These are phyloP conservation scores for Arnoldichthys spilopterus DNA, from an alignment of 2,797 vertebrate genomes.

Conservation along the genomic window DNA sequence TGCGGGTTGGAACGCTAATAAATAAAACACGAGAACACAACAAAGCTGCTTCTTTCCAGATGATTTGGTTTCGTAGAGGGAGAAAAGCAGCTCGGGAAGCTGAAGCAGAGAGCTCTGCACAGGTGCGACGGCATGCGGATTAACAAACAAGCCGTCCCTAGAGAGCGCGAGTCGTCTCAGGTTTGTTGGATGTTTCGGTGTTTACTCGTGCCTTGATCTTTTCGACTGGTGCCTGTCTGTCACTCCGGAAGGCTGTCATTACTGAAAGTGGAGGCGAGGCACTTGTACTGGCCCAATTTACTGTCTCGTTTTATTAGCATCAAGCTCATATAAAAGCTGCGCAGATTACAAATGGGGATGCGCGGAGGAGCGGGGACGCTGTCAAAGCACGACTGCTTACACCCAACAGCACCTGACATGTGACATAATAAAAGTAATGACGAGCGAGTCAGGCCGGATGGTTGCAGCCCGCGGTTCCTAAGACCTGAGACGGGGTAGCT, in stretches of 20 bases:
- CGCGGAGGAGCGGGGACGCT: conserved; percentile 20
- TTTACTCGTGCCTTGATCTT: conserved; percentile 44
- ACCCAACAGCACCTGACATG: conserved; percentile 37
- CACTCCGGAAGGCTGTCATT: conserved; percentile 29
- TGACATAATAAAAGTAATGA: conserved; percentile 39
- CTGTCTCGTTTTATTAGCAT: conserved; percentile 43
- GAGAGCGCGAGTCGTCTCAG: conserved; percentile 39
- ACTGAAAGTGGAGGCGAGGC: conserved; percentile 33
- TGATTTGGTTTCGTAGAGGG: conserved; percentile 40
- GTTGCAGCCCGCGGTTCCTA: background rate
- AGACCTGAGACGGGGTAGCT: background rate
- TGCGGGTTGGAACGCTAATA: conserved; percentile 35
- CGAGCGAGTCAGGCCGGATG: background rate
- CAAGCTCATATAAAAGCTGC: conserved; percentile 42
- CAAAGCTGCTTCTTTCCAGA: conserved; percentile 48
- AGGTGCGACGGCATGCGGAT: conserved; percentile 34
- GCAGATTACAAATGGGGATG: conserved; percentile 38
- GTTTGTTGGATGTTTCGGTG: conserved; percentile 44
- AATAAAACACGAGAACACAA: conserved; percentile 50
- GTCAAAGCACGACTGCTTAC: conserved; percentile 37
- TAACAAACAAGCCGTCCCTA: conserved; percentile 50
- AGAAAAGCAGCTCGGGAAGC: conserved; percentile 24
- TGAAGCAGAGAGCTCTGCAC: conserved; percentile 18
- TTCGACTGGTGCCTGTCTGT: conserved; percentile 44
- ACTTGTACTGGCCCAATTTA: conserved; percentile 37